Conservation (phyloP, 2,113 vertebrate genomes). For the Gallinago paraguaiae region DNA sequence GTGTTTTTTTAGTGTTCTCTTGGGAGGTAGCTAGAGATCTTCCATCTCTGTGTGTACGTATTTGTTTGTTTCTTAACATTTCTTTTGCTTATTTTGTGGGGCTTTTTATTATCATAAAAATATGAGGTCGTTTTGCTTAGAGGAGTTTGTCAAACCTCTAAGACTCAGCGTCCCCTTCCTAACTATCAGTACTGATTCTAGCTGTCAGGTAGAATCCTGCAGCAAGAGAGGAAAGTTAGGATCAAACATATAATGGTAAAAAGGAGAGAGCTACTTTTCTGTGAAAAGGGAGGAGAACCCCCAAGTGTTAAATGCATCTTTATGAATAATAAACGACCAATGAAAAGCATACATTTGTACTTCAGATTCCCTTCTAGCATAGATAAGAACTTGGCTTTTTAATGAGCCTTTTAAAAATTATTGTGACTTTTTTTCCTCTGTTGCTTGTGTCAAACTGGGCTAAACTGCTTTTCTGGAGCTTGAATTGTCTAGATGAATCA, state of each 20-base stretch:
- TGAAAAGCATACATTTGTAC: conserved; percentile 57
- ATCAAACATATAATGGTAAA: conserved; percentile 46
- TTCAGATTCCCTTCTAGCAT: conserved; percentile 57
- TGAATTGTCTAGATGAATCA: conserved; percentile 54
- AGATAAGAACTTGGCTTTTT: conserved; percentile 46
- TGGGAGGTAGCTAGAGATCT: conserved; percentile 25
- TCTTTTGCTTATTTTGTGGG: neutral
- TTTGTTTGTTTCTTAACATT: conserved; percentile 37
- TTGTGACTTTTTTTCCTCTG: conserved; percentile 34
- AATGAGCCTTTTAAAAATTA: conserved; percentile 60
- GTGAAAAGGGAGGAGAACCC: conserved; percentile 56
- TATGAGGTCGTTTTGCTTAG: conserved; percentile 36
- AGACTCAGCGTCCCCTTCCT: conserved; percentile 16
- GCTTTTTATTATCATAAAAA: neutral
- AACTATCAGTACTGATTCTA: conserved; percentile 37
- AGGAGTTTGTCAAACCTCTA: conserved; percentile 50
- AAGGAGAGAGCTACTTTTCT: conserved; percentile 39
- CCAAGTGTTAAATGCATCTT: conserved; percentile 60
- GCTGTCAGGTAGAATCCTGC: conserved; percentile 53
- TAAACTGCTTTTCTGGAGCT: conserved; percentile 60
- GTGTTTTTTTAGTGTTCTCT: conserved; percentile 5
- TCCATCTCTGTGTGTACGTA: neutral
- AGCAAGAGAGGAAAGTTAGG: conserved; percentile 58
- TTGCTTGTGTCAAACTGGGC: conserved; percentile 34
- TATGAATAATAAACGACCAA: conserved; percentile 63